Evolutionary conservation across 2,113 vertebrate species (phyloP).

Genomic region (Anhinga rufa): DNA sequence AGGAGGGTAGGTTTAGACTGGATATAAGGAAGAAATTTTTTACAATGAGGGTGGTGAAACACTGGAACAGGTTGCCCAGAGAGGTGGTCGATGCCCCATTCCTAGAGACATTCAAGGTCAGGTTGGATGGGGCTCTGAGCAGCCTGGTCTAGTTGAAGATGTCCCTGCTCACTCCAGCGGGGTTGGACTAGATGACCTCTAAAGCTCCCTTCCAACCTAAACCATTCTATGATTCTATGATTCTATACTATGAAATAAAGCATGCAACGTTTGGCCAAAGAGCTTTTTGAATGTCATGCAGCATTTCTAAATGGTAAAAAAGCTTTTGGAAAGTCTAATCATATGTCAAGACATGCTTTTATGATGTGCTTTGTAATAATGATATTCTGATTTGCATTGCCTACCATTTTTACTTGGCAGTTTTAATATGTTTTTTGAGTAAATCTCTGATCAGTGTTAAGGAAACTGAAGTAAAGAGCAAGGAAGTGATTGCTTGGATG

Average conservation of each 20-base stretch:
- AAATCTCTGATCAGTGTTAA: neutral
- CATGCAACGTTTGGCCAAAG: neutral
- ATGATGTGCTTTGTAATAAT: neutral
- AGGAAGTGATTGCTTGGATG: neutral
- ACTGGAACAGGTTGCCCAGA: too few species aligned
- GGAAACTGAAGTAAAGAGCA: neutral
- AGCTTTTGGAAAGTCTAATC: neutral
- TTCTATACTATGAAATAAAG: neutral
- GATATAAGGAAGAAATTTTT: too few species aligned
- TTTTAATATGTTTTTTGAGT: neutral
- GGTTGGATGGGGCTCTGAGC: too few species aligned
- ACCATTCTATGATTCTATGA: too few species aligned
- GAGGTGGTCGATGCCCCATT: too few species aligned
- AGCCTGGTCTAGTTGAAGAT: too few species aligned
- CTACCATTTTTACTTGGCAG: neutral
- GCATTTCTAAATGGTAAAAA: neutral
- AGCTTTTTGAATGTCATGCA: neutral
- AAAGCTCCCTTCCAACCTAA: too few species aligned
- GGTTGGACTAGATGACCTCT: too few species aligned
- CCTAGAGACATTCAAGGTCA: too few species aligned
- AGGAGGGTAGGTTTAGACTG: too few species aligned
- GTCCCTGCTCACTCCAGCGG: too few species aligned
- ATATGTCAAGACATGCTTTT: neutral
- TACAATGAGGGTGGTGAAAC: too few species aligned
- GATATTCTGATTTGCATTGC: neutral